Percentiles rank a stretch among this genome's conserved stretches.
These are phyloP conservation scores for Callosobruchus maculatus DNA, from an alignment of 2,888 invertebrate species.

Conservation along the genomic window DNA sequence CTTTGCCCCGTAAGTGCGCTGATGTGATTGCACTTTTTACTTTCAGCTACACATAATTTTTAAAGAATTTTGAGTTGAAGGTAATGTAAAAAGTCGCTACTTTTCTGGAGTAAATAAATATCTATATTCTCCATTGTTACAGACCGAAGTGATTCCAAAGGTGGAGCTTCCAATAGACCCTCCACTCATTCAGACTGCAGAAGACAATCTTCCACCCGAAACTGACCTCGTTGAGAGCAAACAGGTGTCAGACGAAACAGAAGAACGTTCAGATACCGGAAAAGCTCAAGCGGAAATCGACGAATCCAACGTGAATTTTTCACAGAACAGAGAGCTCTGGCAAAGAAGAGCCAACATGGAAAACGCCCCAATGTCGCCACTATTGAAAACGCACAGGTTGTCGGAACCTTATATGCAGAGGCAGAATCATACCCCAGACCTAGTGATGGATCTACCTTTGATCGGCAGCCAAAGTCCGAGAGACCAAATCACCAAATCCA, in stretches of 20 bases:
- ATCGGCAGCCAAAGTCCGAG: slow-evolving; percentile 44
- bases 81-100: not conserved
- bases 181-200: not conserved
- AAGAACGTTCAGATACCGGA: not conserved
- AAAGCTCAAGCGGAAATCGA: slow-evolving; percentile 34
- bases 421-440: slow-evolving; percentile 68
- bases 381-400: slow-evolving; percentile 43
- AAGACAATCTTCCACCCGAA: not conserved
- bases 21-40: too few species aligned
- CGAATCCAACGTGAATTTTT: slow-evolving; percentile 49
- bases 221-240: not conserved
- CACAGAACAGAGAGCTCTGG: slow-evolving; percentile 59
- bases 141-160: not conserved
- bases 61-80: not conserved
- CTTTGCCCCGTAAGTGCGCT: too few species aligned
- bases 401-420: slow-evolving; percentile 44
- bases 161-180: not conserved
- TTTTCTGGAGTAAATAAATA: not conserved
- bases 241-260: not conserved
- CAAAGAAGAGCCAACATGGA: slow-evolving; percentile 59
- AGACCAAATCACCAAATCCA: slow-evolving; percentile 42
- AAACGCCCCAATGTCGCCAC: slow-evolving; percentile 37
- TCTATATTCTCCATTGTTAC: not conserved
- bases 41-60: not conserved
- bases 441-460: slow-evolving; percentile 80